Conservation (phyloP, 2,888 invertebrate genomes). For the Drosophila atripex region DNA sequence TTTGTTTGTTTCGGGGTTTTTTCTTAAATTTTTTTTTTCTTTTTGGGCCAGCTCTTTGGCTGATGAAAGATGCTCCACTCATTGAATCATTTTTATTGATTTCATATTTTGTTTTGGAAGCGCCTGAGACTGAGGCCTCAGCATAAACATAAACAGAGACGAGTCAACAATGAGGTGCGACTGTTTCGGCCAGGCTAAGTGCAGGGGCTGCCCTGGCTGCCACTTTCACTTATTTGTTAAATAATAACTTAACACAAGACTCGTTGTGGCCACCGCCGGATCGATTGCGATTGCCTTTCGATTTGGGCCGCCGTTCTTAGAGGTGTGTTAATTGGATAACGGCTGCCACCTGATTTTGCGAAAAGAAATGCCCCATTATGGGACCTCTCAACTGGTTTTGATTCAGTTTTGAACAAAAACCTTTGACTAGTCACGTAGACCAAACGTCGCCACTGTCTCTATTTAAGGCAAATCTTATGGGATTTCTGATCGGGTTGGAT, state of each 20-base stretch:
- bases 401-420: constrained; percentile 44
- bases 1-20: constrained; percentile 28
- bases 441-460: constrained; percentile 33
- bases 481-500: background rate
- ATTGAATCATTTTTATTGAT: constrained; percentile 79
- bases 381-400: constrained; percentile 25
- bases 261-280: constrained; percentile 11
- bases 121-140: constrained; percentile 20
- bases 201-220: constrained; percentile 57
- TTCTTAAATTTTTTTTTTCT: background rate
- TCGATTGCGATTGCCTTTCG: constrained; percentile 5
- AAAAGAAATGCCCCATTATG: constrained; percentile 42
- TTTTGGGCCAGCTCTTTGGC: constrained; percentile 57
- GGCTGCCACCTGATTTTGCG: constrained; percentile 22
- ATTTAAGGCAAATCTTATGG: background rate
- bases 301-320: constrained; percentile 39
- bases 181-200: constrained; percentile 62
- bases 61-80: constrained; percentile 71
- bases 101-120: constrained; percentile 67
- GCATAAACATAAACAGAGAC: constrained; percentile 50
- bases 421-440: constrained; percentile 70
- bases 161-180: constrained; percentile 68
- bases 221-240: constrained; percentile 78
- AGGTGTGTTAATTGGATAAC: constrained; percentile 40
- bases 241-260: constrained; percentile 67